A percentile compares a stretch with the other conserved stretches of the same genome.
Conservation (phyloP, 2,888 invertebrate genomes). For the Lumbricus terrestris region DNA sequence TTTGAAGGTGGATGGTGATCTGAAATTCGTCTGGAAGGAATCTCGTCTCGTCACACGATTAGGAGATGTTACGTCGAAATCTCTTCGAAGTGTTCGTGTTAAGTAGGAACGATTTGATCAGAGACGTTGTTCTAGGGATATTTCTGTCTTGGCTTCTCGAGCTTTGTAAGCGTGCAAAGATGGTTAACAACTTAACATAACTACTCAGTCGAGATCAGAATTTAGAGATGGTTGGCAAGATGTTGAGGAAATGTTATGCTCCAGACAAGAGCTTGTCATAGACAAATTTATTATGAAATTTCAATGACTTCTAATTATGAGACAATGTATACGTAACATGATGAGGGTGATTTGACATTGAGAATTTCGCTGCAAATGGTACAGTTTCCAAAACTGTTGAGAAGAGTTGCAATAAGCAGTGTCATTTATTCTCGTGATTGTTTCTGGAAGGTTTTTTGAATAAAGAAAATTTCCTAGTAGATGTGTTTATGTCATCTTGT, state of each 20-base stretch:
- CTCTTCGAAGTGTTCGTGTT: slow-evolving; percentile 62
- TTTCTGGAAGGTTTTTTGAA: not conserved
- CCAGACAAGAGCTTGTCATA: too few relatives aligned
- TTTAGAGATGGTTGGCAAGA: too few relatives aligned
- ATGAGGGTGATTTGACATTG: not conserved
- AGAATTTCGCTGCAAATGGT: not conserved
- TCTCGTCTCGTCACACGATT: slow-evolving; percentile 73
- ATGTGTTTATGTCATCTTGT: not conserved
- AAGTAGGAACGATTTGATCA: slow-evolving; percentile 24
- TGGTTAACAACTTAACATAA: not conserved
- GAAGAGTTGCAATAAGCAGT: not conserved
- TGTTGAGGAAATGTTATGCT: too few relatives aligned
- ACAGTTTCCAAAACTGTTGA: not conserved
- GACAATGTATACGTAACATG: not conserved
- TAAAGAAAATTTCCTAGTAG: not conserved
- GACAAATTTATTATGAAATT: too few relatives aligned
- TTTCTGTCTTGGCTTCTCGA: not conserved
- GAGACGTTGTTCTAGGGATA: not conserved
- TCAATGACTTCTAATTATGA: not conserved
- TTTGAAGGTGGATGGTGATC: slow-evolving; percentile 62
- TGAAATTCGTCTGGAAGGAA: slow-evolving; percentile 82
- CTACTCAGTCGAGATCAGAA: not conserved
- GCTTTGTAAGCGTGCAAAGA: not conserved
- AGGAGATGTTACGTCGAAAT: slow-evolving; percentile 73
- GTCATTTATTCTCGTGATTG: not conserved